phyloP scores from a whole-genome alignment of 2,113 vertebrate species.

The Fulmarus glacialis region DNA sequence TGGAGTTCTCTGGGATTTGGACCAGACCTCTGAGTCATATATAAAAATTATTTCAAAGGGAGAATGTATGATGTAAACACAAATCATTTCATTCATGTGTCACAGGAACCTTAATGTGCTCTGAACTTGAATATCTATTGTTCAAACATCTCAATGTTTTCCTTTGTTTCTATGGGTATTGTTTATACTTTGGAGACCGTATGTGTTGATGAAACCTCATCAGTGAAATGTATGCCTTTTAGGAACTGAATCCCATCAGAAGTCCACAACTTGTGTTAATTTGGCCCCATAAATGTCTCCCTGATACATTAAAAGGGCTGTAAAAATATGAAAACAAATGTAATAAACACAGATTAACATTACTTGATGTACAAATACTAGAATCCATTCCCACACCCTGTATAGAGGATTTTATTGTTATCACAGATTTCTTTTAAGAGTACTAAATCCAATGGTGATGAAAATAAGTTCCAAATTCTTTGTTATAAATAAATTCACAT shows the following conservation, averaged over 20 bases:
- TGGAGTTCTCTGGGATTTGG: not conserved
- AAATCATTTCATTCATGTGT: not conserved
- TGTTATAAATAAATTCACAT: not conserved
- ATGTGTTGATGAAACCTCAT: not conserved
- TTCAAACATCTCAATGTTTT: not conserved
- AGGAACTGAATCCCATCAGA: not conserved
- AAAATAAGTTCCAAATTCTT: not conserved
- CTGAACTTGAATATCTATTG: slow-evolving; percentile 3
- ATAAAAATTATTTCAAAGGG: not conserved
- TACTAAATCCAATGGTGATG: not conserved
- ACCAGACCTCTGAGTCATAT: not conserved
- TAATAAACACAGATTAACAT: not conserved
- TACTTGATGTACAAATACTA: not conserved
- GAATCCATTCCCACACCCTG: not conserved
- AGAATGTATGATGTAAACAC: not conserved
- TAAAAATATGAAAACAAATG: not conserved
- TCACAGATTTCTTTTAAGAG: not conserved
- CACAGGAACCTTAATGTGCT: not conserved
- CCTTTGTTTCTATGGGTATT: slow-evolving; percentile 8
- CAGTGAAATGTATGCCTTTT: not conserved
- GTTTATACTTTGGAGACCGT: not conserved
- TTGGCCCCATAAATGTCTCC: not conserved
- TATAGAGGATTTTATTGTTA: not conserved
- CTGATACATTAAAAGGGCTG: not conserved
- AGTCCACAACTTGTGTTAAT: not conserved